Percentiles rank a stretch among this genome's conserved stretches.
phyloP scores from a whole-genome alignment of 2,113 vertebrate genomes.

The Nanorana parkeri region DNA sequence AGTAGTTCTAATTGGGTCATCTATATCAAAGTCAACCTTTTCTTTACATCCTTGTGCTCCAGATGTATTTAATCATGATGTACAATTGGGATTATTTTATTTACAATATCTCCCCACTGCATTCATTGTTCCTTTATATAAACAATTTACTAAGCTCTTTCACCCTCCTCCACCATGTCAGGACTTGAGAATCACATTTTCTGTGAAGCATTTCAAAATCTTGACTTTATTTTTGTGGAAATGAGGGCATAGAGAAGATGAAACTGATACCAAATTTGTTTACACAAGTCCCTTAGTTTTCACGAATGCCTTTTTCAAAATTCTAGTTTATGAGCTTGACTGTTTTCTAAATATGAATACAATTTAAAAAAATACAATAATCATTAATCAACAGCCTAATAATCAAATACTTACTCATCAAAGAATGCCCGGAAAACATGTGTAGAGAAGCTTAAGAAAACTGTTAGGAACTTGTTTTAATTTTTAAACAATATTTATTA shows the following conservation, averaged over 20 bases:
- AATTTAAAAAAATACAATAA: too few species aligned
- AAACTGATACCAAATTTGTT: constrained; percentile 6
- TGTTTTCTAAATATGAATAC: background rate
- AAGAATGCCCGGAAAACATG: too few species aligned
- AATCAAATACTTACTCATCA: too few species aligned
- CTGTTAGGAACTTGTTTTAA: background rate
- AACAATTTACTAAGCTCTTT: background rate
- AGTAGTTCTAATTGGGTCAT: background rate
- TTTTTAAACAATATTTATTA: background rate
- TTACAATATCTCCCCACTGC: background rate
- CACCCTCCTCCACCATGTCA: background rate
- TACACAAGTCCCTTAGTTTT: background rate
- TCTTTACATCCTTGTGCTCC: background rate
- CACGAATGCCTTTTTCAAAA: background rate
- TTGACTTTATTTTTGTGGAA: constrained; percentile 2
- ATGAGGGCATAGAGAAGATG: background rate
- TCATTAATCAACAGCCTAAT: too few species aligned
- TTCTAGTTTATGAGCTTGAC: background rate
- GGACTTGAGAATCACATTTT: background rate
- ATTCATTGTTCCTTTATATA: background rate
- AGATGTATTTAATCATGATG: background rate
- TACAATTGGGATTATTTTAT: constrained; percentile 13
- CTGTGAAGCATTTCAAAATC: background rate
- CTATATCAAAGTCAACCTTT: background rate
- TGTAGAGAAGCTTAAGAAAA: too few species aligned